Evolutionary conservation across 2,113 vertebrate genomes (phyloP).

Genomic region (Pseudonaja textilis): DNA sequence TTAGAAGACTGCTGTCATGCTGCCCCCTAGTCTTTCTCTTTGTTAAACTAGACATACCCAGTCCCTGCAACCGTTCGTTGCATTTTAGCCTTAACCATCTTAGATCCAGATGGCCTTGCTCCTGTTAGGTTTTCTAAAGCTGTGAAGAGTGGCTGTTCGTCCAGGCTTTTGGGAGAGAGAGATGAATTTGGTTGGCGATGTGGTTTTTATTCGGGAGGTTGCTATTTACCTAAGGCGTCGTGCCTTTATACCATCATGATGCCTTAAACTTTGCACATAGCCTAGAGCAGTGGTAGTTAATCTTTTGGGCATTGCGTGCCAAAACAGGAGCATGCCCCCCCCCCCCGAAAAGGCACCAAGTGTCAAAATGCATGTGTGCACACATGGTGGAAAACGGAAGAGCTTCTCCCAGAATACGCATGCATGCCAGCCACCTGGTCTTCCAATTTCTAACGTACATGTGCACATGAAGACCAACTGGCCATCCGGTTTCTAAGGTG

Average conservation of each 20-base stretch:
- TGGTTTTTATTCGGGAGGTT: neutral
- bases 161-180: neutral
- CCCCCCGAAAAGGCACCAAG: no score
- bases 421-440: no score
- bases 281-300: neutral
- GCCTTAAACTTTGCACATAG: neutral
- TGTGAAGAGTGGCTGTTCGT: neutral
- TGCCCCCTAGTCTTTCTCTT: neutral
- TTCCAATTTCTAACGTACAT: no score
- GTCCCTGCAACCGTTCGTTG: neutral
- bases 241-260: neutral
- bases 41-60: neutral
- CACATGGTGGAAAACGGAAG: no score
- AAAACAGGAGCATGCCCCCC: no score
- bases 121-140: neutral
- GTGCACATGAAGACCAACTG: no score
- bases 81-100: neutral
- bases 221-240: neutral
- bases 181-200: neutral
- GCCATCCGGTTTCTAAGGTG: no score
- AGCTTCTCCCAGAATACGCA: no score
- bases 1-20: neutral
- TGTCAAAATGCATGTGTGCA: no score
- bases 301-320: no score
- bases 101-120: neutral